Conservation (phyloP, 1,140 invertebrate species). For the Asobara japonica region DNA sequence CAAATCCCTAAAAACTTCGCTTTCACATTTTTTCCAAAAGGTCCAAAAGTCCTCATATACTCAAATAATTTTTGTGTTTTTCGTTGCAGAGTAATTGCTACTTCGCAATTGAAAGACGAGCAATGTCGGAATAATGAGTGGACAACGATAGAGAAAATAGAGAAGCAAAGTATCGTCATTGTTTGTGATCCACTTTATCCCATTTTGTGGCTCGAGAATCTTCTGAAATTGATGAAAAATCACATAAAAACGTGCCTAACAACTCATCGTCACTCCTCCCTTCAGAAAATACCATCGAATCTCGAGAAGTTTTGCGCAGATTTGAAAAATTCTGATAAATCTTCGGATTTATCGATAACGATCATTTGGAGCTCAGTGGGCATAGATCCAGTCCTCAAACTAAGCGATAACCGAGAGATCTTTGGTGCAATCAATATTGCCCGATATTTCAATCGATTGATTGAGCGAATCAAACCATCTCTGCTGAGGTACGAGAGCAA, state of each 20-base stretch:
- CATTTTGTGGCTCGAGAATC: slow-evolving; percentile 61
- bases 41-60: background rate
- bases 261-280: slow-evolving; percentile 64
- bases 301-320: background rate
- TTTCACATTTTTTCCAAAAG: slow-evolving; percentile 15
- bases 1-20: slow-evolving; percentile 15
- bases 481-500: slow-evolving; percentile 62
- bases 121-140: background rate
- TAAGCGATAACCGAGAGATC: slow-evolving; percentile 58
- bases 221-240: slow-evolving; percentile 53
- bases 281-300: slow-evolving; percentile 36
- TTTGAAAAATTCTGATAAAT: slow-evolving; percentile 44
- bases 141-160: background rate
- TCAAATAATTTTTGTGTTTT: background rate
- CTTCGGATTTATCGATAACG: slow-evolving; percentile 48
- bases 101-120: background rate
- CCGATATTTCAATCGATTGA: slow-evolving; percentile 66
- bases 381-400: slow-evolving; percentile 59
- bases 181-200: slow-evolving; percentile 66
- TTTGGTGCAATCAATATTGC: slow-evolving; percentile 67
- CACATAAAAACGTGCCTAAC: slow-evolving; percentile 49
- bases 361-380: slow-evolving; percentile 68
- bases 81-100: slow-evolving; percentile 18
- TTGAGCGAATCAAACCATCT: slow-evolving; percentile 52
- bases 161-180: slow-evolving; percentile 56